These are phyloP conservation scores for Lithophane leautieri DNA, from an alignment of 2,888 invertebrate species.

Conservation along the genomic window DNA sequence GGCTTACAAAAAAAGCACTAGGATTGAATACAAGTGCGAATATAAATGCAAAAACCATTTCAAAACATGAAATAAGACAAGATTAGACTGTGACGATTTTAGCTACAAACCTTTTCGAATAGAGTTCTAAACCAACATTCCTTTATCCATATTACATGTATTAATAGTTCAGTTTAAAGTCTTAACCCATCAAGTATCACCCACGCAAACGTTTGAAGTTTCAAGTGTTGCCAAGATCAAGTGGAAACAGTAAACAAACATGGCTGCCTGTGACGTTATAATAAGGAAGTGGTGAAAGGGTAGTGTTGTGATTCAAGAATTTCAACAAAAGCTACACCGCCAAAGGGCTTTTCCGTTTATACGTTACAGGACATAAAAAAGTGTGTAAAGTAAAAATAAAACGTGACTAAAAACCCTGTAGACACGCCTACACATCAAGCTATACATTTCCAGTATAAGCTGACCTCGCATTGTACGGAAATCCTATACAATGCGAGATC, in stretches of 20 bases:
- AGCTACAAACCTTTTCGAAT: background rate
- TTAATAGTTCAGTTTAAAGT: conserved; percentile 17
- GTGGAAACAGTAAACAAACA: conserved; percentile 17
- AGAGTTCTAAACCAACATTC: background rate
- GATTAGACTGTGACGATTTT: background rate
- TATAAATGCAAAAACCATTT: background rate
- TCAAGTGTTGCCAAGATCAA: conserved; percentile 37
- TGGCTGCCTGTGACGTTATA: conserved; percentile 27
- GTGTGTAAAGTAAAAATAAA: no score
- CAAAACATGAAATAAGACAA: background rate
- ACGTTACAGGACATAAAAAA: no score
- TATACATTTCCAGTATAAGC: no score
- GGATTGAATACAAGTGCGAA: background rate
- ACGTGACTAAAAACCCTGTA: no score
- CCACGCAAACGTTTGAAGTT: conserved; percentile 45
- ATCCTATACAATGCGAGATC: no score
- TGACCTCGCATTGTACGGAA: no score
- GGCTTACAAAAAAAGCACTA: no score
- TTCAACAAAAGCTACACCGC: background rate
- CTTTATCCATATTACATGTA: background rate
- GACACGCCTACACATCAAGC: no score
- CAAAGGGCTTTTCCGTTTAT: background rate
- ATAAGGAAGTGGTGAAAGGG: conserved; percentile 4
- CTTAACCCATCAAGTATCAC: conserved; percentile 32
- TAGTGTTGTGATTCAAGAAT: conserved; percentile 8